Base-by-base conservation (phyloP, 2,113 vertebrate species). In the Alectura lathami region DNA sequence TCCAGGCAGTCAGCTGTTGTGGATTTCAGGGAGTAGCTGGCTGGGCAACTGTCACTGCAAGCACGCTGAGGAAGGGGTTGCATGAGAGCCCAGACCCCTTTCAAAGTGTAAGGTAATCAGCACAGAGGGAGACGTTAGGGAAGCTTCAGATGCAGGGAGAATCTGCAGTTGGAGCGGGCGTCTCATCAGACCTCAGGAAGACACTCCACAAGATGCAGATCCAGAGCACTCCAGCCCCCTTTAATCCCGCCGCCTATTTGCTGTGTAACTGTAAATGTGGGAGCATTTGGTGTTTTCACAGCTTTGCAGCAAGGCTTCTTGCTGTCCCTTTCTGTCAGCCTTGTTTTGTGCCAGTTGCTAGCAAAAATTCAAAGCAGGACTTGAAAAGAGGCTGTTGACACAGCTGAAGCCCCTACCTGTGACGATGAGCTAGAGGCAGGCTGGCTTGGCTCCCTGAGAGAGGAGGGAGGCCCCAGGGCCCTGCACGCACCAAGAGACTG, bases 391-490 rank as follows among this genome's bases (percentile, higher is more conserved):
- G 43, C 13, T 68, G 26, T 47, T 67, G 60, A 42, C 60, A 42
- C 22, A 36, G 36, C 11, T 38, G 56, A 57, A 93, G 29, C 54
- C 12, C 45, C 45, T 3, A 2, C 6, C 9, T 48, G 43, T 32
- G 54, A 21, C 16, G n/a, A 30, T 13, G 45, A 43, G 70, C 32
- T 1, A 17, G 67, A 32, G 50, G 59, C 50, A 88, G 43, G 32
- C 4, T 83, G 87, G 32, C 15, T 48, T n/a, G 18, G 51, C 63
- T 76, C 68, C 26, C 38, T 67, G 51, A 5, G 75, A 56, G 20
- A 53, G 60, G 6, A 72, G 56, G 78, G 62, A 26, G 17, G 0
- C 10, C 2, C 3, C 1, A 1, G 34, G 29, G 30, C 29, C 26
- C 14, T 36, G 23, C 23, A 9, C 38, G 34, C 17, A 14, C 59